Base-by-base conservation (phyloP, 2,888 invertebrate genomes). In the Lasioglossum oenotherae region DNA sequence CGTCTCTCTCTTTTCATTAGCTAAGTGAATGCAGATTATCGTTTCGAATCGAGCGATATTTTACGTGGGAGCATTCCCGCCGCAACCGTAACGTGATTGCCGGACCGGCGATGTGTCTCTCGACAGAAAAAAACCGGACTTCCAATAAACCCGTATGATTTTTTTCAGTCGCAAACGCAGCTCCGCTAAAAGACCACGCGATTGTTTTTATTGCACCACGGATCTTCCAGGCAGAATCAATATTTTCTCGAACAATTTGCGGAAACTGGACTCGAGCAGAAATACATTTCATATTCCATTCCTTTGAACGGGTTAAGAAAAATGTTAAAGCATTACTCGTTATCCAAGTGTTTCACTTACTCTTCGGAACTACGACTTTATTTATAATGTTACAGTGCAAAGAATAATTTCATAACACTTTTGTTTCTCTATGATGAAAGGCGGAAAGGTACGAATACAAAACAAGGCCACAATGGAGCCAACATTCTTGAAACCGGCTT, bases 1-100 rank as follows among this genome's bases (percentile, higher is more conserved):
- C 12, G 38, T 46, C 27, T 16, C 0, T 46, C 19, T 67, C 19
- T 84, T 74, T 81, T 23, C 31, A 77, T 69, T 69, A 46, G 35
- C 14, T 44, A 38, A 44, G 14, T 41, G 27, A 67, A 35, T 67
- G 19, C 35, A 67, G 19, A 67, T 67, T 35, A 67, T 67, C 35
- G 35, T 35, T 35, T 19, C 19, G 35, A 5, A 35, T 31, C 35
- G 31, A 31, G 31, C 35, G 16, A 19, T 35, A 23, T 35, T 31
- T 67, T 19, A 19, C 8, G 2, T 19, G 0, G 3, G 1, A 10
- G 53, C 23, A 8, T 53, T 53, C 1, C 8, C 31, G 2, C 31
- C 5, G 19, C 31, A 31, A 31, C 64, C 64, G 31, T 67, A 35
- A 67, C 67, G 35, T 35, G 35, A 67, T 67, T 67, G 35, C 35